Evolutionary conservation across 2,888 invertebrate genomes (phyloP).

Genomic region (Trissolcus japonicus): DNA sequence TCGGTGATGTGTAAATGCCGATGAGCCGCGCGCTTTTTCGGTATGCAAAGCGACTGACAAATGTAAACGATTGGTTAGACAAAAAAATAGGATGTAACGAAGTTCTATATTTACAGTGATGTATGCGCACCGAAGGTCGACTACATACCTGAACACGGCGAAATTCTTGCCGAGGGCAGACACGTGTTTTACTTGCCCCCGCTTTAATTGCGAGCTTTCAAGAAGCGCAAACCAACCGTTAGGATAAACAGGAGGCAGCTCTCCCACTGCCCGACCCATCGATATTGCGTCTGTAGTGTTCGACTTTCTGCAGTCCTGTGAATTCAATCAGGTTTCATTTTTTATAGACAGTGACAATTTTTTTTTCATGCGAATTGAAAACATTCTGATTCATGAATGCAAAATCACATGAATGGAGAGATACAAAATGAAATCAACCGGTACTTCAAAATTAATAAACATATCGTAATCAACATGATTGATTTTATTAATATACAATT

Average conservation of each 20-base stretch:
- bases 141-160: slow-evolving; percentile 71
- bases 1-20: background rate
- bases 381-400: background rate
- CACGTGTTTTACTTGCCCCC: slow-evolving; percentile 79
- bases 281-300: slow-evolving; percentile 27
- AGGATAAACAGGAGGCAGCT: slow-evolving; percentile 89
- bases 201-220: slow-evolving; percentile 81
- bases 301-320: slow-evolving; percentile 43
- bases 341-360: background rate
- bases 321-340: slow-evolving; percentile 15
- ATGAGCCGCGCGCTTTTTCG: background rate
- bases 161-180: slow-evolving; percentile 81
- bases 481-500: too few relatives aligned
- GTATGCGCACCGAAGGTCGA: slow-evolving; percentile 66
- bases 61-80: slow-evolving; percentile 31
- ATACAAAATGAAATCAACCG: background rate
- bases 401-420: background rate
- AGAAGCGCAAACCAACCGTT: slow-evolving; percentile 92
- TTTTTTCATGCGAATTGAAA: background rate
- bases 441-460: background rate
- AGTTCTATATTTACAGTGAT: slow-evolving; percentile 54
- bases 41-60: slow-evolving; percentile 26
- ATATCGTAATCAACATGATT: background rate
- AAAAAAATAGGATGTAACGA: slow-evolving; percentile 46
- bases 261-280: slow-evolving; percentile 79